These are phyloP conservation scores for Monoplex corrugatus DNA, from an alignment of 2,888 invertebrate species.

Conservation along the genomic window DNA sequence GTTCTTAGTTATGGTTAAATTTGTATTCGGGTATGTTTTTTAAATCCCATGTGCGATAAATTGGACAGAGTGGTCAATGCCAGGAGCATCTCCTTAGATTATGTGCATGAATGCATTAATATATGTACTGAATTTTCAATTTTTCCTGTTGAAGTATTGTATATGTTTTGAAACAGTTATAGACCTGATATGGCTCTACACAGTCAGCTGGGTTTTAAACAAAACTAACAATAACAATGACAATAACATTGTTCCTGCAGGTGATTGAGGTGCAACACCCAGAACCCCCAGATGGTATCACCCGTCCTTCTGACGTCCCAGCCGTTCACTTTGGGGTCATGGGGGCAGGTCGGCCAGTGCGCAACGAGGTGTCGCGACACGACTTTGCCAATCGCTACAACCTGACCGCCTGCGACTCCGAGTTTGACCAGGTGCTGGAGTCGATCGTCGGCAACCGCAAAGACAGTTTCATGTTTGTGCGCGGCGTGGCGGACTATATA, in stretches of 20 bases:
- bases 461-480: slow-evolving; percentile 88
- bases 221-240: no score
- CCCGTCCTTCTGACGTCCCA: slow-evolving; percentile 65
- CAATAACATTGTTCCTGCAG: slow-evolving; percentile 39
- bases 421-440: slow-evolving; percentile 97
- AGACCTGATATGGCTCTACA: no score
- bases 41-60: no score
- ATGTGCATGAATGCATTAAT: no score
- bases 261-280: slow-evolving; percentile 81
- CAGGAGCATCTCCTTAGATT: no score
- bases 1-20: no score
- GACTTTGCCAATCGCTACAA: slow-evolving; percentile 92
- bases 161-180: no score
- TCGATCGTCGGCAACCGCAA: slow-evolving; percentile 87
- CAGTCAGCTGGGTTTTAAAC: no score
- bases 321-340: slow-evolving; percentile 89
- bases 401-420: slow-evolving; percentile 95
- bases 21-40: no score
- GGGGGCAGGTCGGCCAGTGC: slow-evolving; percentile 91
- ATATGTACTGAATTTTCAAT: no score
- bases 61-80: no score
- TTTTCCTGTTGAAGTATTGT: no score
- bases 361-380: slow-evolving; percentile 91
- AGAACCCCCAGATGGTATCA: slow-evolving; percentile 71
- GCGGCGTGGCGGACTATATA: slow-evolving; percentile 96